These are phyloP conservation scores for Danaus melanippus DNA, from an alignment of 1,140 invertebrate species.

Conservation along the genomic window DNA sequence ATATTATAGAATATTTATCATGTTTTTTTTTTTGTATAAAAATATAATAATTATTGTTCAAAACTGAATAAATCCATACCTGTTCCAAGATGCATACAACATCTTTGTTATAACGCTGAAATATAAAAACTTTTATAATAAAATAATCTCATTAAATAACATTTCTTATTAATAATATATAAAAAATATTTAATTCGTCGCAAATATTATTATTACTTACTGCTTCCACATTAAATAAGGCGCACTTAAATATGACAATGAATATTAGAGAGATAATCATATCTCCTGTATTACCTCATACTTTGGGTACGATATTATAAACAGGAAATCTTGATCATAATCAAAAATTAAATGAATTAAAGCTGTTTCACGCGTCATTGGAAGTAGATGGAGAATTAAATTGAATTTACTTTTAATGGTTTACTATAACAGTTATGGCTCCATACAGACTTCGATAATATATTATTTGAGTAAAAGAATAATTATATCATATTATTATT, in stretches of 20 bases:
- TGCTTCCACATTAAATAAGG: conserved; percentile 28
- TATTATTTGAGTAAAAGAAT: too few species aligned
- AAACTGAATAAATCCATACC: conserved; percentile 22
- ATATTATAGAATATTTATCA: too few species aligned
- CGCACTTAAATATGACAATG: conserved; percentile 30
- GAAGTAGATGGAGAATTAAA: conserved; percentile 22
- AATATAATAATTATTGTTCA: too few species aligned
- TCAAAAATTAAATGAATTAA: too few species aligned
- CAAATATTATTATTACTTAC: conserved; percentile 25
- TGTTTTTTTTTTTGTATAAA: too few species aligned
- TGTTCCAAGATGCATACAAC: conserved; percentile 42
- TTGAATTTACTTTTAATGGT: conserved; percentile 1
- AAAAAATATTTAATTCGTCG: background rate
- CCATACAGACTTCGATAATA: too few species aligned
- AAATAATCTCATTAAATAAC: conserved; percentile 6
- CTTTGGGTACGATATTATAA: too few species aligned
- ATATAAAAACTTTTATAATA: conserved; percentile 14
- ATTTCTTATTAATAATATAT: conserved; percentile 3
- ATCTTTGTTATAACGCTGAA: conserved; percentile 45
- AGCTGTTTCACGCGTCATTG: conserved; percentile 26
- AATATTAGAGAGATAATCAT: conserved; percentile 48
- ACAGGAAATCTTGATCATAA: too few species aligned
- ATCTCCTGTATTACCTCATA: conserved; percentile 31
- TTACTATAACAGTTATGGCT: too few species aligned
- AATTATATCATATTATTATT: too few species aligned